Evolutionary conservation across 1,140 invertebrate genomes (phyloP).

Genomic region (Bombus polaris): DNA sequence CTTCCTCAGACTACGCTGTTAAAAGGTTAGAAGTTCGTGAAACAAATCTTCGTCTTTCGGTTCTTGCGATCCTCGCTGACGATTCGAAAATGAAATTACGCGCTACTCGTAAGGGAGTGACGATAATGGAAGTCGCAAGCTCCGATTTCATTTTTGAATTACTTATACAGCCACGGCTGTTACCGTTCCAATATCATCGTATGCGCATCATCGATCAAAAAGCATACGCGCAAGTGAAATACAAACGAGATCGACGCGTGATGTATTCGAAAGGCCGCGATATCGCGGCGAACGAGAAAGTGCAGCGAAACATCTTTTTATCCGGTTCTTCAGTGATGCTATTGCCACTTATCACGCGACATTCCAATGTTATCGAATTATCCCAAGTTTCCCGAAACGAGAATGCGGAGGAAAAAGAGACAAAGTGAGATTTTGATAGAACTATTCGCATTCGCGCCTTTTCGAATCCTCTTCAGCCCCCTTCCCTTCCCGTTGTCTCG

Average conservation of each 20-base stretch:
- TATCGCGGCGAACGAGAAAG: neutral
- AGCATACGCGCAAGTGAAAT: constrained; percentile 5
- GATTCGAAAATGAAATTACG: neutral
- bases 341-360: neutral
- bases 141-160: constrained; percentile 7
- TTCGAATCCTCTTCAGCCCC: neutral
- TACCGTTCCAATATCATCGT: neutral
- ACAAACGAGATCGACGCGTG: neutral
- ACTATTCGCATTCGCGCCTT: neutral
- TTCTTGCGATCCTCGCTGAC: too few species aligned
- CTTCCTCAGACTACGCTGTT: neutral
- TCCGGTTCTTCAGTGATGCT: neutral
- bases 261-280: neutral
- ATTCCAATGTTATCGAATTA: neutral
- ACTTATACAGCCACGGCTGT: neutral
- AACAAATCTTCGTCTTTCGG: neutral
- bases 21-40: neutral
- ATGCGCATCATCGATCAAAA: constrained; percentile 13
- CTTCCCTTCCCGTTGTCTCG: constrained; percentile 15
- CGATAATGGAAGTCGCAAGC: neutral
- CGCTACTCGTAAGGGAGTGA: neutral
- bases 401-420: neutral
- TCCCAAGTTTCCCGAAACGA: neutral
- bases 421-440: neutral
- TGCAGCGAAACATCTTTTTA: neutral